A percentile compares a stretch with the other conserved stretches of the same genome.
Evolutionary conservation across 2,797 vertebrate genomes (phyloP).

Genomic region (Oreochromis mossambicus): DNA sequence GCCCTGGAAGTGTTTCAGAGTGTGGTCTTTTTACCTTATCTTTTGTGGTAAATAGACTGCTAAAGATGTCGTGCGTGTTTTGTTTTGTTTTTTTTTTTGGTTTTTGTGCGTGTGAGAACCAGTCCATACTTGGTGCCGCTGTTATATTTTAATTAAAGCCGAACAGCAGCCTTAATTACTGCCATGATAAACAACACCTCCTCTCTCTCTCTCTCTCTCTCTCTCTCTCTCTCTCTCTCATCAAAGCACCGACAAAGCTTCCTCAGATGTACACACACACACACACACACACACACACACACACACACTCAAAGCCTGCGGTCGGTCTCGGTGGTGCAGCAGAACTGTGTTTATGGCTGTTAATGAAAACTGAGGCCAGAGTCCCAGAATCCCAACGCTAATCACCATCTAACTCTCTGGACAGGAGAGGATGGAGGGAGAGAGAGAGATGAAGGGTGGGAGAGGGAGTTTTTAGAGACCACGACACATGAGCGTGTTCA

Average conservation of each 20-base stretch:
- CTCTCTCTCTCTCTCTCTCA: slow-evolving; percentile 5
- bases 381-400: slow-evolving; percentile 65
- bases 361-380: slow-evolving; percentile 68
- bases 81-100: background rate
- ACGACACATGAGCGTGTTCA: background rate
- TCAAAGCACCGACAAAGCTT: slow-evolving; percentile 48
- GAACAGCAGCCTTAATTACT: slow-evolving; percentile 67
- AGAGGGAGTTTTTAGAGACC: background rate
- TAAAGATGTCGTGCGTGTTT: background rate
- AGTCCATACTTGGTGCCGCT: slow-evolving; percentile 39
- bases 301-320: slow-evolving; percentile 21
- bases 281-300: slow-evolving; percentile 5
- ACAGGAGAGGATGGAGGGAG: slow-evolving; percentile 4
- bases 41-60: slow-evolving; percentile 12
- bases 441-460: background rate
- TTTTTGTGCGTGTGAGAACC: background rate
- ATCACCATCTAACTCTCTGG: slow-evolving; percentile 69
- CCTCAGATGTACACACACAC: slow-evolving; percentile 20
- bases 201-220: background rate
- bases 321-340: slow-evolving; percentile 45
- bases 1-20: background rate
- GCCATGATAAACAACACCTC: slow-evolving; percentile 68
- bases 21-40: background rate
- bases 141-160: slow-evolving; percentile 73
- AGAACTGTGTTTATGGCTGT: slow-evolving; percentile 67